Base-by-base conservation (phyloP, 2,888 invertebrate species). In the Steinernema hermaphroditum region DNA sequence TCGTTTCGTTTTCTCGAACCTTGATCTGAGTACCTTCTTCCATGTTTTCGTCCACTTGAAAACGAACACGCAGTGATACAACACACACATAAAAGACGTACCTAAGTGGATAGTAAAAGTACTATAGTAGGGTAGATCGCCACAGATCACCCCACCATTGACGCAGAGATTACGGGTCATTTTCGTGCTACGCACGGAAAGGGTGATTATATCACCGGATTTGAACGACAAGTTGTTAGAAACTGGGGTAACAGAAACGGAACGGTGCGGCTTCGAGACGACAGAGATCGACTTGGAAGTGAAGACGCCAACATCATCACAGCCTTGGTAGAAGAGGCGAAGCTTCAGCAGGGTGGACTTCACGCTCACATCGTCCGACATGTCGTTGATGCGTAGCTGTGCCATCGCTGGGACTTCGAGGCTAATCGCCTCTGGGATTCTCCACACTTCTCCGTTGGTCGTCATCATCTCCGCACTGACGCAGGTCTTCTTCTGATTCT, bases 391-490 rank as follows among this genome's bases (percentile, higher is more conserved):
- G 12, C 54, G 54, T 2, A 54, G 54, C 27, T 54, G 54, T 4
- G 54, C 54, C 54, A 54, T 54, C 54, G 54, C 54, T 4, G 54
- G 54, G 6, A 27, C 16, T 4, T 22, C 54, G 6, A 24, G 22
- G 27, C 12, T 27, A 27, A 54, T 4, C 2, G 27, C 27, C 6
- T 54, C 54, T 6, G 54, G 54, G 54, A 54, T 54, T 6, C 54
- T 14, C 54, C 54, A 54, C 2, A 54, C 54, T 54, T 54, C 54
- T 22, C 54, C 54, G 54, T 54, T 54, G 54, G 54, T 54, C 27
- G 54, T 54, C 54, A 24, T 54, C 54, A 54, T 54, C 27, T 54
- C 54, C n/a, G 54, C 54, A 8, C 24, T 54, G 54, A 54, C 54
- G 22, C 22, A 54, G n/a, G 54, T 54, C 24, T 27, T 14, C 22